A percentile compares a stretch with the other conserved stretches of the same genome.
Evolutionary conservation across 2,113 vertebrate species (phyloP).

Genomic region (Alces alces): DNA sequence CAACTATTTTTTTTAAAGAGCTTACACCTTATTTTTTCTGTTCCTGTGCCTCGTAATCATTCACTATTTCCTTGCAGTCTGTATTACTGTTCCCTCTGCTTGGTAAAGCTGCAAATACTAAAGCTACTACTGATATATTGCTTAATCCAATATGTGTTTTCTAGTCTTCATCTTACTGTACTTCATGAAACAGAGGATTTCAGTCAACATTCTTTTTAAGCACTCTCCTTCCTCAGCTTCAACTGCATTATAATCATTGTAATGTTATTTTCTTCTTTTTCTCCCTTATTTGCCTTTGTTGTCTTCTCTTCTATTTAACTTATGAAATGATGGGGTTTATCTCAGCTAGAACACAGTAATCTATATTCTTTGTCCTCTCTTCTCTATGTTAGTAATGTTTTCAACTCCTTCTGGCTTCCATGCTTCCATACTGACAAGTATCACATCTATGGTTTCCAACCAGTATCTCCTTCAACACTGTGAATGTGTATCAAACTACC

Average conservation of each 20-base stretch:
- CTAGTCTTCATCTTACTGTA: not conserved
- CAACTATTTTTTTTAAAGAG: not conserved
- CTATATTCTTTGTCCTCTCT: not conserved
- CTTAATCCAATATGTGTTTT: not conserved
- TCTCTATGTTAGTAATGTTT: not conserved
- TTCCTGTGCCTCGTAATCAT: not conserved
- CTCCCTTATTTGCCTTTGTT: not conserved
- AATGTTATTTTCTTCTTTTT: not conserved
- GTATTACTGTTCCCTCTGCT: not conserved
- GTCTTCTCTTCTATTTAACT: not conserved
- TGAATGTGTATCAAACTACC: not conserved
- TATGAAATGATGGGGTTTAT: not conserved
- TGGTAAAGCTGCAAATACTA: not conserved
- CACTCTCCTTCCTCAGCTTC: not conserved
- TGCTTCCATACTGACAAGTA: not conserved
- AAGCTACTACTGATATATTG: not conserved
- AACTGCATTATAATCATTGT: not conserved
- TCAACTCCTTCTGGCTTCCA: not conserved
- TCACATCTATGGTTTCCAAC: not conserved
- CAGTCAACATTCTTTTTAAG: not conserved
- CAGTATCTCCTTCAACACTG: not conserved
- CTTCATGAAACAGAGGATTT: not conserved
- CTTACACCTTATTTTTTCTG: not conserved
- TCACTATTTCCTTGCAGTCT: not conserved
- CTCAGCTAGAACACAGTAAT: not conserved